phyloP scores from a whole-genome alignment of 2,888 invertebrate species.

The Drosophila nr. medialis region DNA sequence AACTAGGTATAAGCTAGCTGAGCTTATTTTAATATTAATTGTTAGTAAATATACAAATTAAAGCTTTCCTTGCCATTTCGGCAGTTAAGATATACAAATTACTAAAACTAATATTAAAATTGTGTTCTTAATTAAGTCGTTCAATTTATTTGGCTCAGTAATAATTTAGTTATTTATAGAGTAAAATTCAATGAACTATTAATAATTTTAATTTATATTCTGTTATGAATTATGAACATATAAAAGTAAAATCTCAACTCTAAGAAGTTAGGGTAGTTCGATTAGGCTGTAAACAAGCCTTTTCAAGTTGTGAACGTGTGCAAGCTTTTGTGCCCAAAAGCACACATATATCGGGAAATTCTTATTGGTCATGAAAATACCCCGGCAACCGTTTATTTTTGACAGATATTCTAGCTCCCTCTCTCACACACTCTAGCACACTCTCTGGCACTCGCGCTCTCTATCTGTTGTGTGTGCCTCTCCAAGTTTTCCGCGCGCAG shows the following conservation, averaged over 20 bases:
- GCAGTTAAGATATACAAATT: neutral
- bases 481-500: slow-evolving; percentile 49
- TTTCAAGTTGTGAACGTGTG: neutral
- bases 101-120: neutral
- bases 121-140: too few species aligned
- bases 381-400: slow-evolving; percentile 15
- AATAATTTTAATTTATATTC: neutral
- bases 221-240: neutral
- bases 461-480: slow-evolving; percentile 8
- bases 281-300: neutral
- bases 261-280: neutral
- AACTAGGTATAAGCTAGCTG: neutral
- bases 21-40: neutral
- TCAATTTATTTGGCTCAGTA: neutral
- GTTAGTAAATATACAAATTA: neutral
- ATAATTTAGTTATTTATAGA: neutral
- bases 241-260: neutral
- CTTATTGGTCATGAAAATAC: slow-evolving; percentile 2
- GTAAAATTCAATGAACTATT: neutral
- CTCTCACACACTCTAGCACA: neutral
- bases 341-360: slow-evolving; percentile 51
- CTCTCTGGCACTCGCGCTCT: neutral
- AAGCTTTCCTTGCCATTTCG: neutral
- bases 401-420: neutral
- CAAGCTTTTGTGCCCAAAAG: slow-evolving; percentile 28